Evolutionary conservation across 2,888 invertebrate genomes (phyloP), one percentile per base, ranked within the genome.

Genomic region (Protula sp.): DNA sequence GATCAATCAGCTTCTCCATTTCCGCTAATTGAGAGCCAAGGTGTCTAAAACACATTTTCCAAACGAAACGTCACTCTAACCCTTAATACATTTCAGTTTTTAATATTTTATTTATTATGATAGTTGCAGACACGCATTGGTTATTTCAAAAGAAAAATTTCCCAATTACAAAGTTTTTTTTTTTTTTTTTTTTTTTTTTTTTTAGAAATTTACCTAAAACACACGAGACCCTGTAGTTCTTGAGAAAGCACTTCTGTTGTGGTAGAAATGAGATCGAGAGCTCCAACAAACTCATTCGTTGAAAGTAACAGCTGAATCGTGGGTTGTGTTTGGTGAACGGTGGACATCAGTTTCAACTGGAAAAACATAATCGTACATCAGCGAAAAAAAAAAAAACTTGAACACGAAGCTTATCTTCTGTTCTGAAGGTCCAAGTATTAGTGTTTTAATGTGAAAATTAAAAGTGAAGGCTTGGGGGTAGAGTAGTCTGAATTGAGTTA

Each of bases 301-400:
- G 94, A 92, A 51, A 99, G 84, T 54, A 98, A 84, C 58, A 94
- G 85, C 80, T 99, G 99, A 73, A 99, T 90, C 82, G 94, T 97
- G 1, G 95, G 92, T 80, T 99, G 99, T 24, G 98, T 97, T 84
- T 99, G 97, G 80, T 95, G 90, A 5, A 98, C 94, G 2, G 94
- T 94, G 4, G 90, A 88, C 89, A 98, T 95, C 60, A 95, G 82
- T 76, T 92, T 92, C 52, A 97, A 82, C 84, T 85, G 71, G 4
- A 54, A 51, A 1, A 9, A 51, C 51, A 55, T 29, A 55, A n/a
- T n/a, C n/a, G n/a, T 53, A 30, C 2, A 30, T 24, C 9, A 29
- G 28, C 30, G 28, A 53, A 28, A 2, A n/a, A 24, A 27, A 53
- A 30, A 4, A 19, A 50, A 22, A 57, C 4, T 30, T n/a, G n/a